A percentile compares a stretch with the other conserved stretches of the same genome.
phyloP scores from a whole-genome alignment of 2,113 vertebrate species.

The Clarias magur region DNA sequence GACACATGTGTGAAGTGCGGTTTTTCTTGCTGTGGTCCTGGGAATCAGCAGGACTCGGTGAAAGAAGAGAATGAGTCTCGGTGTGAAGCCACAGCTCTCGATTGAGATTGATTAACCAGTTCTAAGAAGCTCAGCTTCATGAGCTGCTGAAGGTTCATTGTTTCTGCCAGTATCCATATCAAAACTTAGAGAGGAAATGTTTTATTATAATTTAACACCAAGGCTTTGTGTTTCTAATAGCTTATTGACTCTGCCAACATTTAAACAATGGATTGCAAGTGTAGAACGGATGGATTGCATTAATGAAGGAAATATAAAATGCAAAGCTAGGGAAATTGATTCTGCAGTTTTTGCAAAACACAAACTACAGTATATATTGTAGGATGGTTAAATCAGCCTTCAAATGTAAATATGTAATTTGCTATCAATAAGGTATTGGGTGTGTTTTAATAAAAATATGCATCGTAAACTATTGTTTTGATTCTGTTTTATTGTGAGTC shows the following conservation, averaged over 20 bases:
- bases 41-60: conserved; percentile 31
- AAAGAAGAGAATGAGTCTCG: conserved; percentile 27
- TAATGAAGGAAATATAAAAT: background rate
- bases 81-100: conserved; percentile 39
- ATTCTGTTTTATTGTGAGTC: no score
- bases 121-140: conserved; percentile 14
- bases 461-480: no score
- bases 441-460: no score
- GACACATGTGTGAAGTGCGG: conserved; percentile 36
- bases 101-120: conserved; percentile 46
- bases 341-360: no score
- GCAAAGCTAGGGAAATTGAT: no score
- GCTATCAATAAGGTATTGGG: no score
- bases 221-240: background rate
- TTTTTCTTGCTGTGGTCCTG: background rate
- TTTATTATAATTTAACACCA: background rate
- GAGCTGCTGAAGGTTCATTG: conserved; percentile 4
- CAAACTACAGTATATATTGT: background rate
- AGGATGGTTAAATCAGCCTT: no score
- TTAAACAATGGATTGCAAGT: background rate
- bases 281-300: background rate
- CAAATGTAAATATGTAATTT: no score
- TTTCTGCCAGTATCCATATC: background rate
- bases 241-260: background rate
- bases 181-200: background rate